Evolutionary conservation across 2,888 invertebrate genomes (phyloP).

Genomic region (Pseudoips prasinana): DNA sequence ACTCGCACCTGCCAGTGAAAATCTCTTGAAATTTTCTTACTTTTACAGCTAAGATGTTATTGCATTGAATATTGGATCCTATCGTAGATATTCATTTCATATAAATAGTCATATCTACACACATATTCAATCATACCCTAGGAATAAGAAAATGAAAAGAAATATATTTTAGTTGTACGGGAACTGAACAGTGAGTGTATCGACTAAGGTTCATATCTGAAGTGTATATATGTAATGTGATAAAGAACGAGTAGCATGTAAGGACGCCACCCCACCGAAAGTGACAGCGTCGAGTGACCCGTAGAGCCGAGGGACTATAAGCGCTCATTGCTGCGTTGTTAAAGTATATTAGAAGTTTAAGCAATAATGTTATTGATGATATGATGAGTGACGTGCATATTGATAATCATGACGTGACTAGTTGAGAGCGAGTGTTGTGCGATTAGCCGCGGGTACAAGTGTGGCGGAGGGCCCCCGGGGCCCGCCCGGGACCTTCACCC

Average conservation of each 20-base stretch:
- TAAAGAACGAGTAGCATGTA: constrained; percentile 9
- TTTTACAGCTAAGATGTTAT: too few species aligned
- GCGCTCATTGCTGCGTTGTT: constrained; percentile 22
- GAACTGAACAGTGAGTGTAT: too few species aligned
- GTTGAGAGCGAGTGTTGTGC: too few species aligned
- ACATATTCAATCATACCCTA: constrained; percentile 2
- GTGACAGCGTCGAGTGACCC: neutral
- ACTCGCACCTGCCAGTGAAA: too few species aligned
- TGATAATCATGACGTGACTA: too few species aligned
- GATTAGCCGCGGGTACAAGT: too few species aligned
- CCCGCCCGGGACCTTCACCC: too few species aligned
- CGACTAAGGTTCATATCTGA: constrained; percentile 15
- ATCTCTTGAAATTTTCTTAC: too few species aligned
- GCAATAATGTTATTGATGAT: constrained; percentile 28
- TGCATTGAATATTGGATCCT: too few species aligned
- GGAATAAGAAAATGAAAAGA: neutral
- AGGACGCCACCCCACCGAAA: constrained; percentile 17
- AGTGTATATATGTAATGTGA: constrained; percentile 25
- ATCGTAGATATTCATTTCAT: too few species aligned
- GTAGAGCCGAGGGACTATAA: neutral
- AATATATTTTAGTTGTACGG: neutral
- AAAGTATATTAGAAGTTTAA: constrained; percentile 35
- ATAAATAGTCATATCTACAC: neutral
- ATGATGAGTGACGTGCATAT: constrained; percentile 6
- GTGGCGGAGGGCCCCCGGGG: too few species aligned